These are phyloP conservation scores for Ophion ellenae DNA, from an alignment of 2,888 invertebrate species.

Conservation along the genomic window DNA sequence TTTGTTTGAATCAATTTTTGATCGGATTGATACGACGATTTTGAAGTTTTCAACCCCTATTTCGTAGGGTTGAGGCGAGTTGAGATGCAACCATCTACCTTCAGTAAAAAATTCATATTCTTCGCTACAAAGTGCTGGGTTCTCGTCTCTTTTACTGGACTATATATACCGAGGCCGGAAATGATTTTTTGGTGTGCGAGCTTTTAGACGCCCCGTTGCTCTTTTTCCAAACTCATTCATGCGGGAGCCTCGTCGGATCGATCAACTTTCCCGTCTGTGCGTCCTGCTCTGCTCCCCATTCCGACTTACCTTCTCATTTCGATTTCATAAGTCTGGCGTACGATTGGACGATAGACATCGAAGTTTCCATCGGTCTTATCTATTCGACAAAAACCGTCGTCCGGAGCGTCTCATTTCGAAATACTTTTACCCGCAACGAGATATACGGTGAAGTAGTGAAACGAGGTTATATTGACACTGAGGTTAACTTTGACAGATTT, in stretches of 20 bases:
- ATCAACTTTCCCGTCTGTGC: slow-evolving; percentile 46
- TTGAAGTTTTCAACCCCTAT: slow-evolving; percentile 4
- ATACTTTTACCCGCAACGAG: background rate
- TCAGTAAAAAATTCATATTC: too few relatives aligned
- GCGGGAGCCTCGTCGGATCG: slow-evolving; percentile 23
- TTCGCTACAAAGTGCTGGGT: too few relatives aligned
- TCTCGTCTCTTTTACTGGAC: too few relatives aligned
- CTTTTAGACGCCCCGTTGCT: background rate
- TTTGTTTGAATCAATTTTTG: too few relatives aligned
- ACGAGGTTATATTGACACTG: too few relatives aligned
- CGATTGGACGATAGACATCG: background rate
- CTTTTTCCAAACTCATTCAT: background rate
- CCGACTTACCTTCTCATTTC: slow-evolving; percentile 42
- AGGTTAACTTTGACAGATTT: too few relatives aligned
- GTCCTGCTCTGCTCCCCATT: slow-evolving; percentile 25
- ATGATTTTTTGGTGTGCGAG: slow-evolving; percentile 36
- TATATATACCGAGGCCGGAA: slow-evolving; percentile 42
- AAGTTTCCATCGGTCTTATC: background rate
- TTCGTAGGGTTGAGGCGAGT: too few relatives aligned
- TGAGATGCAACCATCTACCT: too few relatives aligned
- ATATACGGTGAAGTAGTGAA: background rate
- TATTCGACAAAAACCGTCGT: background rate
- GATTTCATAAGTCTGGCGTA: slow-evolving; percentile 40
- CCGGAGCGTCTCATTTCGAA: background rate
- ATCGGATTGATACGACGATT: too few relatives aligned